Percentiles rank a stretch among this genome's conserved stretches.
These are phyloP conservation scores for Manduca sexta DNA, from an alignment of 1,140 invertebrate genomes.

Conservation along the genomic window DNA sequence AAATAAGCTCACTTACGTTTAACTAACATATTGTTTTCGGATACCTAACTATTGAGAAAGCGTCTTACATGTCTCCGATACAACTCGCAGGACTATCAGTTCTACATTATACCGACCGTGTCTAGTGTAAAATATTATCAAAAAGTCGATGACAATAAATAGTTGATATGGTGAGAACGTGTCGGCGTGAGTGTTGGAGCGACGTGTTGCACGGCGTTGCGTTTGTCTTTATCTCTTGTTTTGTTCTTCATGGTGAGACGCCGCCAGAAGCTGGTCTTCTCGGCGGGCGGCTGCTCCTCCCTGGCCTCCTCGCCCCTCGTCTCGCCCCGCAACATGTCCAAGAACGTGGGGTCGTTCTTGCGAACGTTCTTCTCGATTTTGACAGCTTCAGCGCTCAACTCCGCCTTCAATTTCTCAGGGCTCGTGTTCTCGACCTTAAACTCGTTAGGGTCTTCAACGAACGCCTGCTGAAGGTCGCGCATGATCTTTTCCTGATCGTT, in stretches of 20 bases:
- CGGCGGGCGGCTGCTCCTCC: conserved; percentile 75
- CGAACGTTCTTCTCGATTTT: conserved; percentile 78
- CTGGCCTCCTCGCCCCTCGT: conserved; percentile 65
- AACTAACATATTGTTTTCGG: conserved; percentile 1
- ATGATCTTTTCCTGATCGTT: conserved; percentile 88
- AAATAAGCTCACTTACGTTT: not conserved
- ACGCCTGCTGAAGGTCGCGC: conserved; percentile 84
- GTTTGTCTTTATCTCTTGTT: conserved; percentile 76
- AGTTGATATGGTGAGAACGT: not conserved
- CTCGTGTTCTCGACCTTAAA: conserved; percentile 80
- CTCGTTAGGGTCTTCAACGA: conserved; percentile 83
- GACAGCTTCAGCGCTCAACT: conserved; percentile 78
- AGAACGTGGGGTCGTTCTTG: conserved; percentile 78
- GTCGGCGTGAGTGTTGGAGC: conserved; percentile 1
- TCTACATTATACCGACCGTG: not conserved
- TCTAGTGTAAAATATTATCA: conserved; percentile 1
- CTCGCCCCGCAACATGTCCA: conserved; percentile 80
- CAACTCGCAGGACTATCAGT: not conserved
- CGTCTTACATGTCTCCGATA: not conserved
- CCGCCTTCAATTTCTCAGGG: conserved; percentile 79
- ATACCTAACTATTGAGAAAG: not conserved
- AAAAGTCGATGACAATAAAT: conserved; percentile 2
- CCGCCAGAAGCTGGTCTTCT: conserved; percentile 82
- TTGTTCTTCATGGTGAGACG: conserved; percentile 80
- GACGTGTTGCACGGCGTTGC: conserved; percentile 2